Base-by-base conservation (phyloP, 2,888 invertebrate species). In the Steinernema carpocapsae region DNA sequence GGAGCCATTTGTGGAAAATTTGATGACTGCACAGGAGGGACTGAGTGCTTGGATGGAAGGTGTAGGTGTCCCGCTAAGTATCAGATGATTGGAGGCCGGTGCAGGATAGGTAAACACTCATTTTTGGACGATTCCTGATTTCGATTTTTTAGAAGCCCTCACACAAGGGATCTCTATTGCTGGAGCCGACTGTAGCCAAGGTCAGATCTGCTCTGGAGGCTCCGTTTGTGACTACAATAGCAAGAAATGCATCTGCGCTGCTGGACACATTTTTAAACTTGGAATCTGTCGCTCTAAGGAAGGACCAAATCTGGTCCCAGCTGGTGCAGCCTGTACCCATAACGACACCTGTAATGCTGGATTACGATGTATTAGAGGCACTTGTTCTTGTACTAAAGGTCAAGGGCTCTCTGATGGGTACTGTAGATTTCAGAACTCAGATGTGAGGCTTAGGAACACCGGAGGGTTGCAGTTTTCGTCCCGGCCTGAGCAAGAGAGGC, bases 181-280 rank as follows among this genome's bases (percentile, higher is more conserved):
- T 29, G 72, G 32, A 14, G 37, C 24, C 42, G 26, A 46, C 22
- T 71, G 74, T 29, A 52, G 22, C 26, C 12, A 19, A 42, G 43
- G 42, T 7, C 70, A 71, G 10, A 43, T 45, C 43, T 71, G 71
- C 46, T 14, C 46, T n/a, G 59, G 78, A 2, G 78, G 78, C 0
- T 74, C 78, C 0, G 26, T 79, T 24, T 81, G 80, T 43, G 82
- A 83, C 75, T 73, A 72, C n/a, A 81, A 80, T 74, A 76, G 74
- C 24, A 75, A 80, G 51, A 76, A 76, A 70, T 86, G 86, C 76
- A 82, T 83, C 52, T 86, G 86, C 75, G 83, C 83, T 1, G 79
- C 79, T 22, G 79, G 80, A 14, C 84, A 84, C 74, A 72, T 76
- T 14, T 77, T 77, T 14, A 76, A 79, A 14, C 75, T 77, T 12